Base-by-base conservation (phyloP, 2,888 invertebrate species). In the Patella ulyssiponensis region DNA sequence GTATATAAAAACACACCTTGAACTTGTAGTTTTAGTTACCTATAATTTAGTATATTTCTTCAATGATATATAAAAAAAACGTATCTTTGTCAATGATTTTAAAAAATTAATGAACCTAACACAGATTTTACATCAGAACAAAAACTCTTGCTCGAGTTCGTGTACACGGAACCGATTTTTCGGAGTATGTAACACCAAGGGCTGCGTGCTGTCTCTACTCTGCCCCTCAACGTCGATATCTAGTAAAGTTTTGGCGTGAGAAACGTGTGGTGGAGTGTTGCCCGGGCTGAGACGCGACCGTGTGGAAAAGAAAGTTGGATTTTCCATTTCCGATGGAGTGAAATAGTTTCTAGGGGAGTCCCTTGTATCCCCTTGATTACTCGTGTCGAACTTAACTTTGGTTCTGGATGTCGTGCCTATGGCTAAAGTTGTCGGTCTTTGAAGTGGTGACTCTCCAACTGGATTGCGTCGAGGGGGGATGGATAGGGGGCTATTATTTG, bases 241-340 rank as follows among this genome's bases (percentile, higher is more conserved):
- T 56, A 91, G 85, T 77, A 91, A 84, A 1, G 90, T 90, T 76
- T 87, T 89, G 73, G 88, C 87, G 79, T 90, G 91, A 27, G 83
- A 80, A 74, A 90, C 88, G 81, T 89, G 88, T 33, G 90, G 91
- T 9, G 90, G 90, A 0, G 90, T 89, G 82, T 87, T 88, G 69
- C 90, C 90, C 2, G 96, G 96, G 73, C 96, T 96, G 75, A 87
- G 82, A 56, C 86, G 86, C 17, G 89, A 89, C 76, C 88, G 82
- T 2, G 97, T 97, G 12, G 97, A 97, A 84, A 96, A 94, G 91
- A 96, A 97, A 56, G 74, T 80, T 54, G 79, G 78, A 9, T 76
- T 82, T 12, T 84, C 80, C 27, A 82, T 81, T 7, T 83, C 79
- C 12, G 84, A 82, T 11, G 84, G 82, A 27, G 79, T 81, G 82